These are phyloP conservation scores for Pseudolaguvia tuberculata DNA, from an alignment of 2,113 vertebrate genomes.

Conservation along the genomic window DNA sequence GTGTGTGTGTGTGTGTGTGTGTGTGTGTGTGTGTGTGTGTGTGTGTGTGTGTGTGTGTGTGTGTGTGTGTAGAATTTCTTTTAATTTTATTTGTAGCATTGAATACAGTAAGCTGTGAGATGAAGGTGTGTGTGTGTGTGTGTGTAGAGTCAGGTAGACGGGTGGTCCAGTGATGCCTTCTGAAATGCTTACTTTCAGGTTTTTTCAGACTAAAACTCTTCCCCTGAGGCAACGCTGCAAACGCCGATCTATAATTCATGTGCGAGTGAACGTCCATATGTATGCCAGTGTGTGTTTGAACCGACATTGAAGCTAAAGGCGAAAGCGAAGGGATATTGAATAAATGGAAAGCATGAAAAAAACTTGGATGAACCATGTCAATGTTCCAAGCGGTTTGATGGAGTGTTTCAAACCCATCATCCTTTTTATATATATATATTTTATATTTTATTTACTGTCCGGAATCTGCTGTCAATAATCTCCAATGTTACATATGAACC, in stretches of 20 bases:
- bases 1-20: too few relatives aligned
- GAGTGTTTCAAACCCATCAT: neutral
- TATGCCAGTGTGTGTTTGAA: constrained; percentile 2
- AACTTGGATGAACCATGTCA: neutral
- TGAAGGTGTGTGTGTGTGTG: neutral
- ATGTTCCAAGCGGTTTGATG: constrained; percentile 8
- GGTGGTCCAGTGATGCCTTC: constrained; percentile 8
- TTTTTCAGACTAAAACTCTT: constrained; percentile 3
- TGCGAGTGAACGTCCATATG: constrained; percentile 10
- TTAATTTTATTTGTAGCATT: constrained; percentile 9
- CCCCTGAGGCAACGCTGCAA: constrained; percentile 33
- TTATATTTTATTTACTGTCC: neutral
- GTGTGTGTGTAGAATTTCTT: neutral
- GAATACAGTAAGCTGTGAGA: neutral
- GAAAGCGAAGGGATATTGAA: neutral
- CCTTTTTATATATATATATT: neutral
- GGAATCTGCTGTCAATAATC: neutral
- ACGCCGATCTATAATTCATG: constrained; percentile 42
- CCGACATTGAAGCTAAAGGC: constrained; percentile 4
- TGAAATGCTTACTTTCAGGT: constrained; percentile 23
- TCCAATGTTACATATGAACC: neutral
- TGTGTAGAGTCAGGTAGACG: neutral
- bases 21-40: neutral
- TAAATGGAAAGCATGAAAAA: neutral
- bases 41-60: constrained; percentile 1